phyloP scores from a whole-genome alignment of 2,888 invertebrate species.

The Diplolepis rosae region DNA sequence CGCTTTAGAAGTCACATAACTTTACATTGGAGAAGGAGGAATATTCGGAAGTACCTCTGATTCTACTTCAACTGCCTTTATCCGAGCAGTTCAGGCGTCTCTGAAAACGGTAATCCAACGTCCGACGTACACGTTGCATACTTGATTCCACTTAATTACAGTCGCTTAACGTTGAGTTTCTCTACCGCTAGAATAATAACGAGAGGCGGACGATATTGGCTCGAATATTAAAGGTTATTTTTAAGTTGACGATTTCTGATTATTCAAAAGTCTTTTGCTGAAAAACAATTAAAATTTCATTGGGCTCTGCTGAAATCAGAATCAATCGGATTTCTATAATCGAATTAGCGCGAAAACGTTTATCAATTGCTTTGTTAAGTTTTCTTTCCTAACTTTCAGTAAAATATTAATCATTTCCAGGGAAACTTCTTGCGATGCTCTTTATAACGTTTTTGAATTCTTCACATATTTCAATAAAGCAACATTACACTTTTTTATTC shows the following conservation, averaged over 20 bases:
- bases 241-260: background rate
- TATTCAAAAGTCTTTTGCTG: no score
- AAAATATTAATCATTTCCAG: no score
- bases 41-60: constrained; percentile 46
- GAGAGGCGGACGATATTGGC: constrained; percentile 38
- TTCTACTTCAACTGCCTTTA: constrained; percentile 25
- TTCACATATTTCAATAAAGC: no score
- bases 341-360: no score
- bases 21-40: constrained; percentile 48
- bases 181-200: constrained; percentile 58
- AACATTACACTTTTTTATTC: no score
- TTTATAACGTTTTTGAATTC: no score
- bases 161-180: constrained; percentile 55
- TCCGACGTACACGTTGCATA: constrained; percentile 57
- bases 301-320: no score
- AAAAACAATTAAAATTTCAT: no score
- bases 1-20: constrained; percentile 55
- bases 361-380: no score
- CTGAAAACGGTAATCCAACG: constrained; percentile 58
- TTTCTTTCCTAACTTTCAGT: no score
- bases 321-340: no score
- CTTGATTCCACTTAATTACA: constrained; percentile 69
- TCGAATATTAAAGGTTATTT: background rate
- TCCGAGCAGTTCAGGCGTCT: constrained; percentile 33
- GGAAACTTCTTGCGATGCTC: no score